Evolutionary conservation across 2,113 vertebrate genomes (phyloP).

Genomic region (Ursus arctos): DNA sequence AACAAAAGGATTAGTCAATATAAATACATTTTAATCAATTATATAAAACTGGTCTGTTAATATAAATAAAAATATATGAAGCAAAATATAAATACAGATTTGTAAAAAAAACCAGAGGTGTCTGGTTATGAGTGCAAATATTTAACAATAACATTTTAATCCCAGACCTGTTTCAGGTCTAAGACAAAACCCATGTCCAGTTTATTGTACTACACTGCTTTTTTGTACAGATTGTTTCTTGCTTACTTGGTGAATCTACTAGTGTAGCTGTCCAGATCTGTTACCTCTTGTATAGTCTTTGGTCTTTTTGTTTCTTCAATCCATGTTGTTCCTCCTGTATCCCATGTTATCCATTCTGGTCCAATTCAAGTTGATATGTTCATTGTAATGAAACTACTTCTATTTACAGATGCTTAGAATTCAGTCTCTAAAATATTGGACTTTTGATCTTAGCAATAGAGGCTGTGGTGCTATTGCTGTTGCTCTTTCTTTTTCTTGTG

Average conservation of each 20-base stretch:
- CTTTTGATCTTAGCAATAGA: neutral
- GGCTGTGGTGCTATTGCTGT: neutral
- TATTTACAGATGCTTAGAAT: conserved; percentile 23
- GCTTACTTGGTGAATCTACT: neutral
- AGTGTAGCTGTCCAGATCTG: neutral
- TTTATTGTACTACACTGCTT: neutral
- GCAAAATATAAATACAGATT: neutral
- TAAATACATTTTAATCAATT: neutral
- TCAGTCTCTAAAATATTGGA: neutral
- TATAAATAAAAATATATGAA: neutral
- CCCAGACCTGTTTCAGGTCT: neutral
- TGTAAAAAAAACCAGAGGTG: neutral
- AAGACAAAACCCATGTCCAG: neutral
- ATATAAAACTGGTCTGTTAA: neutral
- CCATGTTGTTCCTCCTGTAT: neutral
- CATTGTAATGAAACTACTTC: neutral
- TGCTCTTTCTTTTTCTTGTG: neutral
- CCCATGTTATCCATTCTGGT: neutral
- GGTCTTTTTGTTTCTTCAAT: neutral
- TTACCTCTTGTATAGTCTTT: neutral
- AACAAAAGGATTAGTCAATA: neutral
- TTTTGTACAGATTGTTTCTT: neutral
- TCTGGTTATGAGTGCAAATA: neutral
- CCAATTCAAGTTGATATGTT: neutral
- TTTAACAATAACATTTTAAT: neutral